A percentile compares a stretch with the other conserved stretches of the same genome.
Conservation (phyloP, 2,797 vertebrate genomes). For the Alauda arvensis region DNA sequence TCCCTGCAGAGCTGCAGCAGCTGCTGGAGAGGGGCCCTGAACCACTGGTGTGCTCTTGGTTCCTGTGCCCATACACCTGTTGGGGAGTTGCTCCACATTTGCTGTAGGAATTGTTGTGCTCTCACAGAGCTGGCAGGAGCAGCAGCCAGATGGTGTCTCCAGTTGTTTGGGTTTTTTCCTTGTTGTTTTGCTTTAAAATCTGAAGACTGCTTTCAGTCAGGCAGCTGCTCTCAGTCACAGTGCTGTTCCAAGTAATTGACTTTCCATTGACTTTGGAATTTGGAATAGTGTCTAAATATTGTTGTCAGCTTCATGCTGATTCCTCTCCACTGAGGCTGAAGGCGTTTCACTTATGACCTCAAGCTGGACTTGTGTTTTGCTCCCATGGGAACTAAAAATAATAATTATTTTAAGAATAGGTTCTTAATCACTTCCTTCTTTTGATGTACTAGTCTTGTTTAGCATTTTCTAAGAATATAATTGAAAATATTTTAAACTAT, state of each 20-base stretch:
- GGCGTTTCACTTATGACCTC: constrained; percentile 16
- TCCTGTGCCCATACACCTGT: rapidly evolving
- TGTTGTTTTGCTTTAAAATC: background rate
- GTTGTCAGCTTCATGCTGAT: constrained; percentile 39
- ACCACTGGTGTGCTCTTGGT: background rate
- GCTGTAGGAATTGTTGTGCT: background rate
- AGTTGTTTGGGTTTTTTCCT: background rate
- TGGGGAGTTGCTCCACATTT: background rate
- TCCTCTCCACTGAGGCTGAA: background rate
- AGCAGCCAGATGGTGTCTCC: background rate
- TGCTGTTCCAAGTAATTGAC: background rate
- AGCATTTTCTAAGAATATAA: constrained; percentile 22
- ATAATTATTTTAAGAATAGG: constrained; percentile 63
- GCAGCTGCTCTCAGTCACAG: background rate
- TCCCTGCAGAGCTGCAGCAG: background rate
- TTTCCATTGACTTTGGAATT: constrained; percentile 23
- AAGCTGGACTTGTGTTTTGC: constrained; percentile 44
- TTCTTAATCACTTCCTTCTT: constrained; percentile 66
- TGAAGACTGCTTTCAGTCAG: background rate
- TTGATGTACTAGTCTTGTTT: constrained; percentile 54
- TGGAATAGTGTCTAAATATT: constrained; percentile 10
- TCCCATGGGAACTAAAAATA: constrained; percentile 64
- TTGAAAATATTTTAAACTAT: constrained; percentile 44
- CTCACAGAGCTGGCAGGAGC: background rate
- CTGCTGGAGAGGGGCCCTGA: background rate